Evolutionary conservation across 1,140 invertebrate genomes (phyloP), one percentile per base, ranked within the genome.

Genomic region (Heliconius hermathena): DNA sequence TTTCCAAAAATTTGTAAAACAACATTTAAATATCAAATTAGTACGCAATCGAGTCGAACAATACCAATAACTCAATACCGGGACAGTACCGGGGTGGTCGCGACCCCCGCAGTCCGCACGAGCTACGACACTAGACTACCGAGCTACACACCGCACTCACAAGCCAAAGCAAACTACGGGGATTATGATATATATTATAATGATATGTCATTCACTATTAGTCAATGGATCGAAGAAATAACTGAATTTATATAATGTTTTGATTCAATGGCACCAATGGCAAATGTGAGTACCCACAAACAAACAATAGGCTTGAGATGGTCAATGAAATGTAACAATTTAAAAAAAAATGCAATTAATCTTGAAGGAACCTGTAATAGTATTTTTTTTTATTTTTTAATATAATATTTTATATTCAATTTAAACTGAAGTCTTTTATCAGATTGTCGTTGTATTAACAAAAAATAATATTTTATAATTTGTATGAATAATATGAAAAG

Each of bases 61-160:
- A 79, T 77, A 77, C 18, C 77, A 82, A 79, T 74, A 82, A 79
- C 71, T 22, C 60, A 18, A 33, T 33, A 81, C 60, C 80, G 85
- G 82, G 85, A 83, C 71, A 54, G 29, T 74, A 26, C 26, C 26
- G 26, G 26, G 41, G 36, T 33, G 66, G 57, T 46, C 80, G 70
- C 79, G 52, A 77, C 76, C 80, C 85, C 85, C 49, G 49, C 16
- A 52, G 18, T 52, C 87, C 89, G 85, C 85, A 85, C 88, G 84
- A 81, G 71, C 74, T 76, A n/a, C 36, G n/a, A 49, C 70, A 73
- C 71, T 76, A 80, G 49, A 8, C 49, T 76, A 71, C 38, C 60
- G 20, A 33, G 71, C 75, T 74, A 73, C 52, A 76, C 60, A 80
- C 60, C 71, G 54, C 75, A 81, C 33, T 71, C 46, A 79, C 29